Evolutionary conservation across 2,888 invertebrate genomes (phyloP), one percentile per base, ranked within the genome.

Genomic region (Candidula unifasciata): DNA sequence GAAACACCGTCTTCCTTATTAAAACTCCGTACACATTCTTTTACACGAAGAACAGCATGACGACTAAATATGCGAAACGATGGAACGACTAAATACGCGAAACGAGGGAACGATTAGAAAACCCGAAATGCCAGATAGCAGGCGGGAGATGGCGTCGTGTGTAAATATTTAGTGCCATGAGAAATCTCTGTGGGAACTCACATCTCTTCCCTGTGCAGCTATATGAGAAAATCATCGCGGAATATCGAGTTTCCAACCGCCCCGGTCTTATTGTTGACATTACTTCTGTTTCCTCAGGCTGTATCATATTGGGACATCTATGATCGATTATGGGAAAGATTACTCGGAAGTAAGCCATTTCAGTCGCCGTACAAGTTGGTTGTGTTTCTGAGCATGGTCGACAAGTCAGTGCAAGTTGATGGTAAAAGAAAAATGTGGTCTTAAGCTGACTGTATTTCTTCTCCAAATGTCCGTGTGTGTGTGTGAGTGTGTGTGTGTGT

Each of bases 321-420:
- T 44, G 60, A 78, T 78, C 78, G 64, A 37, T 78, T 78, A 78
- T 66, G 78, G 66, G 37, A 16, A n/a, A 78, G 44, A 74, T 74
- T 52, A 54, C 52, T 5, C 13, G 27, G 52, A 74, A 74, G 35
- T 73, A 73, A 73, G 37, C 73, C 73, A 73, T 33, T 35, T 16
- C 35, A 18, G 33, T 21, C 33, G 21, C 37, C 24, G 1, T 21
- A 24, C 73, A 44, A 44, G 44, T 37, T 24, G 21, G 18, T 2
- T 44, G 2, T 57, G 33, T 77, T 57, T 77, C 77, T 57, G 57
- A 57, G 57, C 60, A 13, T 16, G 57, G 24, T 30, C 33, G 3
- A 8, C 77, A 21, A n/a, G 27, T 27, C n/a, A n/a, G 5, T 13
- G 24, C 35, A 37, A 37, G 18, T 35, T 18, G 35, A 73, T 21